These are phyloP conservation scores for Arbacia lixula DNA, from an alignment of 53 echinoderm and acorn worm genomes.

Conservation along the genomic window DNA sequence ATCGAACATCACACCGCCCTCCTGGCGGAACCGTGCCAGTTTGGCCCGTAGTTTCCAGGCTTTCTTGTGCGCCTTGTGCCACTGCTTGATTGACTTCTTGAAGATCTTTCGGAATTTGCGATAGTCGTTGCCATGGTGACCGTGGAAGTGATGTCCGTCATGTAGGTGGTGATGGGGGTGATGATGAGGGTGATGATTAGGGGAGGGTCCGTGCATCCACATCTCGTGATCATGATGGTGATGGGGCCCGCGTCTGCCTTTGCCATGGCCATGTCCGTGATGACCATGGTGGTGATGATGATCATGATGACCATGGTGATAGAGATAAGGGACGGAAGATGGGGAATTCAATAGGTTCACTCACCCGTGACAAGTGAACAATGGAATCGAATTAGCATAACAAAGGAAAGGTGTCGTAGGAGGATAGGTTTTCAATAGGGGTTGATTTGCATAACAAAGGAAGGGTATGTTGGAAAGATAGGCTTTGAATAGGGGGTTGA, in stretches of 20 bases:
- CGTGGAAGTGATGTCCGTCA: not conserved
- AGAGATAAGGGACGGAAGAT: too few species aligned
- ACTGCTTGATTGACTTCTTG: slow-evolving; percentile 21
- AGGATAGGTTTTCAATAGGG: too few species aligned
- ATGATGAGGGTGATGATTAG: slow-evolving; percentile 14
- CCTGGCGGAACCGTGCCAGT: not conserved
- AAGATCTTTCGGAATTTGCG: slow-evolving; percentile 3
- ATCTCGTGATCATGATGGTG: too few species aligned
- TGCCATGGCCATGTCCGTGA: too few species aligned
- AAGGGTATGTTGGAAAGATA: too few species aligned
- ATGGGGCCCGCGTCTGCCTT: too few species aligned
- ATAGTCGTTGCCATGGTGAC: not conserved
- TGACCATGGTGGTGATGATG: not conserved
- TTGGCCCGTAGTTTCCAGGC: not conserved
- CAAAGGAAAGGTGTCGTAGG: too few species aligned
- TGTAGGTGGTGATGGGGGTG: not conserved
- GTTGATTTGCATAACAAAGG: too few species aligned
- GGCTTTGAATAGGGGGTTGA: too few species aligned
- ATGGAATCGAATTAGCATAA: too few species aligned
- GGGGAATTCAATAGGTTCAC: too few species aligned
- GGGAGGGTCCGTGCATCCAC: slow-evolving; percentile 10
- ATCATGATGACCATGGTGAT: slow-evolving; percentile 4
- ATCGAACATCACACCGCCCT: not conserved
- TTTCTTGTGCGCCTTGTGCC: not conserved
- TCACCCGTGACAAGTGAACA: too few species aligned